Evolutionary conservation across 2,797 vertebrate species (phyloP).

Genomic region (Dipus sagitta): DNA sequence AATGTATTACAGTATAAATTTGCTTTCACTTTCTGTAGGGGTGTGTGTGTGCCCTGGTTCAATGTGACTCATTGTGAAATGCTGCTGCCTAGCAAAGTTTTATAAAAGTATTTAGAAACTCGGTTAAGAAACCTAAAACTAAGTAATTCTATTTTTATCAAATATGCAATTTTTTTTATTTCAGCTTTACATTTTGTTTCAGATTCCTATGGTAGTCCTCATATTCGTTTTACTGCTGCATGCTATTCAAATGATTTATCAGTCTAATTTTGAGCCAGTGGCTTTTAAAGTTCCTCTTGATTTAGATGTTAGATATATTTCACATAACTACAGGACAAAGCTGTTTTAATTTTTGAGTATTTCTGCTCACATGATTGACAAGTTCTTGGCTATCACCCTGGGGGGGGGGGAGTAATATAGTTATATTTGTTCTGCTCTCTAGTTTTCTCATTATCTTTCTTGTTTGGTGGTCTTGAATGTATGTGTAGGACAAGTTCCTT

Average conservation of each 20-base stretch:
- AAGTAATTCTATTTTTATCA: slow-evolving; percentile 5
- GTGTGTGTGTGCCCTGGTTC: background rate
- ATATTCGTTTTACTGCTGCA: slow-evolving; percentile 14
- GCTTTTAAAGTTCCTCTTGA: background rate
- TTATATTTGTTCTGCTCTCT: background rate
- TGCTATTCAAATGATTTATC: background rate
- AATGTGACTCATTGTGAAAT: background rate
- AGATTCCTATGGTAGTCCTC: background rate
- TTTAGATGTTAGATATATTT: slow-evolving; percentile 37
- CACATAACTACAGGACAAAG: background rate
- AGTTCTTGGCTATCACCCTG: background rate
- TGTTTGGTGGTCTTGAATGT: background rate
- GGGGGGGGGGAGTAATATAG: background rate
- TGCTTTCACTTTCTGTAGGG: background rate
- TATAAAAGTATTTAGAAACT: slow-evolving; percentile 3
- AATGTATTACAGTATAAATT: background rate
- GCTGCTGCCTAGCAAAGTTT: background rate
- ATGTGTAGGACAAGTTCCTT: background rate
- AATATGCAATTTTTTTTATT: background rate
- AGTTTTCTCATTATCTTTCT: background rate
- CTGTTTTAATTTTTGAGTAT: slow-evolving; percentile 6
- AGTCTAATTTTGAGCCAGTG: slow-evolving; percentile 30
- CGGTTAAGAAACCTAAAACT: background rate
- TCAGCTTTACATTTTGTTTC: slow-evolving; percentile 30
- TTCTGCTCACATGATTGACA: background rate